phyloP scores from a whole-genome alignment of 2,797 vertebrate genomes.

The Tadarida brasiliensis region DNA sequence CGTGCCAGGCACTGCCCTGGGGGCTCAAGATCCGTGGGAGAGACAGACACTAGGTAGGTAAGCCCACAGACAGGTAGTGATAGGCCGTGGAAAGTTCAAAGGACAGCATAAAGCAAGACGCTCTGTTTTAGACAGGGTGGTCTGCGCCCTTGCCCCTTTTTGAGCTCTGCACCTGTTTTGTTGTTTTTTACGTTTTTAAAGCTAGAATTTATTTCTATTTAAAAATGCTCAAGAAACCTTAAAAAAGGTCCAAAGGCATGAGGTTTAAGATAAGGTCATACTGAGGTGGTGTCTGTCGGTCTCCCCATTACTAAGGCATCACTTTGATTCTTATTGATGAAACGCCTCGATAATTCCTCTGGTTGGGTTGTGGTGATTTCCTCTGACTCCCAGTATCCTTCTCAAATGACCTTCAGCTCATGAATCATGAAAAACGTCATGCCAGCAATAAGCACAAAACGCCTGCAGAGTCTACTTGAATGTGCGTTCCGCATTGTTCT shows the following conservation, averaged over 20 bases:
- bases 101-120: accelerated
- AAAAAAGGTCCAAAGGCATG: background rate
- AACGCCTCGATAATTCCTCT: background rate
- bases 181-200: background rate
- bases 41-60: background rate
- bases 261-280: background rate
- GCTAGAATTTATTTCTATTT: background rate
- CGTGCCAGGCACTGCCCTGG: background rate
- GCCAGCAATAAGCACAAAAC: background rate
- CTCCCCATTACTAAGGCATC: background rate
- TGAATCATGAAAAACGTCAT: background rate
- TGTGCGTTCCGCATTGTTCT: background rate
- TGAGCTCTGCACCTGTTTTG: accelerated
- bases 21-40: background rate
- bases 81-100: background rate
- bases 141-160: background rate
- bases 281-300: background rate
- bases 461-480: background rate
- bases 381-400: background rate
- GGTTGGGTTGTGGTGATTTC: background rate
- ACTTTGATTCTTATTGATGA: background rate
- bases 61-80: background rate
- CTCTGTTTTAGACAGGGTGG: accelerated
- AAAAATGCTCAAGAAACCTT: background rate
- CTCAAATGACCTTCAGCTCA: background rate